Conservation (phyloP, 2,797 vertebrate genomes). For the Hybognathus amarus region DNA sequence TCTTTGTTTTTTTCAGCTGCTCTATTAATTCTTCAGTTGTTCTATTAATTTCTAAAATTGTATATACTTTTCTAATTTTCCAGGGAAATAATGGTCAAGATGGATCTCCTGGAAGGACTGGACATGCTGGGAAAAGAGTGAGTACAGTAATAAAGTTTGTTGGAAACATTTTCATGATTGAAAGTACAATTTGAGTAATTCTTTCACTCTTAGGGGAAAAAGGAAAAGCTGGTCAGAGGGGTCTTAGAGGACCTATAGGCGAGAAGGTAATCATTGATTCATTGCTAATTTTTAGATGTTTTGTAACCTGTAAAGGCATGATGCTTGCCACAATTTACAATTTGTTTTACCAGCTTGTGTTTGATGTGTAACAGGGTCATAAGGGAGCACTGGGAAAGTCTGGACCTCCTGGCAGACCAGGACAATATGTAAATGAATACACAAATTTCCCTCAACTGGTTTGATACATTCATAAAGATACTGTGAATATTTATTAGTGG, state of each 20-base stretch:
- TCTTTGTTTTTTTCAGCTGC: not conserved
- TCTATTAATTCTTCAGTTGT: not conserved
- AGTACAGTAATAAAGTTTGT: not conserved
- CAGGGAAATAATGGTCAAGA: constrained; percentile 71
- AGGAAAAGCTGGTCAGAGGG: constrained; percentile 78
- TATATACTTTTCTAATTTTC: constrained; percentile 29
- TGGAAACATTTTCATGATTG: not conserved
- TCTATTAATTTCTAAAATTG: not conserved
- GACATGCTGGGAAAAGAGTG: constrained; percentile 77
- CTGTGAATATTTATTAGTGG: not conserved
- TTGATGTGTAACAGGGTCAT: constrained; percentile 69
- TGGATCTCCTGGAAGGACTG: constrained; percentile 72
- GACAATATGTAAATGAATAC: constrained; percentile 75
- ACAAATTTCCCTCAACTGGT: not conserved
- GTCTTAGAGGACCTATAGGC: constrained; percentile 72
- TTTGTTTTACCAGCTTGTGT: constrained; percentile 6
- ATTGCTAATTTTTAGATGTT: not conserved
- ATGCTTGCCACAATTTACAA: not conserved
- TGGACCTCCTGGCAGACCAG: constrained; percentile 76
- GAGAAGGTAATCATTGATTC: constrained; percentile 73
- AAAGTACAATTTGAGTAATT: not conserved
- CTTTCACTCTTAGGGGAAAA: constrained; percentile 73
- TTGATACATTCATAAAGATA: not conserved
- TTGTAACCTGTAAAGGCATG: not conserved
- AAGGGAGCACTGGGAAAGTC: constrained; percentile 68